Evolutionary conservation across 1,140 invertebrate species (phyloP), one percentile per base, ranked within the genome.

Genomic region (Triops longicaudatus): DNA sequence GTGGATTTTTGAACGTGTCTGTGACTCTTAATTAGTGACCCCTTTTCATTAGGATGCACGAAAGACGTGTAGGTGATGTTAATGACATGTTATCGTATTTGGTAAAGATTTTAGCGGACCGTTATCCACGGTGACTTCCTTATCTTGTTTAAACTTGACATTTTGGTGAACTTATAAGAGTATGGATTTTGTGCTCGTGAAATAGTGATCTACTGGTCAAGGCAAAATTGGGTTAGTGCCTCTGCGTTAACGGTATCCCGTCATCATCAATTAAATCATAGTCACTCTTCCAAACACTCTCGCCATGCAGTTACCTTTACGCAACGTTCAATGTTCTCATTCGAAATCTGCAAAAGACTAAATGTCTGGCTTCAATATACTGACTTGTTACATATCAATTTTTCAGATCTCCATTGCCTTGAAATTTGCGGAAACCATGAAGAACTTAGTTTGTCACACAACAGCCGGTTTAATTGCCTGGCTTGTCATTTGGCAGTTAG

Each of bases 1-100:
- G 2, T 7, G 50, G 50, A 63, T n/a, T 63, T n/a, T 14, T 14
- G 50, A 22, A 63, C 22, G 50, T n/a, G 50, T 63, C 17, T 63
- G 50, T 63, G 50, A n/a, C 22, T 63, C 17, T 63, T 63, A 63
- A 63, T 63, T 63, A 63, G 50, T 63, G 14, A 6, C 50, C 44
- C 50, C n/a, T 63, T 63, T 63, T 63, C 50, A 63, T 63, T 63
- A 63, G 50, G 50, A 63, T 63, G 50, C 50, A 63, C 22, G 50
- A 63, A 0, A 63, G 50, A 63, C 50, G 50, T 63, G 50, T 63
- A 63, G 50, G 50, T 9, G 22, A 63, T 63, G 17, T 63, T 63
- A 63, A 63, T 63, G 50, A 63, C 22, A 14, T 63, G 50, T 63
- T 63, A 22, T 63, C 50, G 22, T 22, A n/a, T 14, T 22, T 63